Percentiles rank a stretch among this genome's conserved stretches.
These are phyloP conservation scores for Acheta domesticus DNA, from an alignment of 2,888 invertebrate species.

Conservation along the genomic window DNA sequence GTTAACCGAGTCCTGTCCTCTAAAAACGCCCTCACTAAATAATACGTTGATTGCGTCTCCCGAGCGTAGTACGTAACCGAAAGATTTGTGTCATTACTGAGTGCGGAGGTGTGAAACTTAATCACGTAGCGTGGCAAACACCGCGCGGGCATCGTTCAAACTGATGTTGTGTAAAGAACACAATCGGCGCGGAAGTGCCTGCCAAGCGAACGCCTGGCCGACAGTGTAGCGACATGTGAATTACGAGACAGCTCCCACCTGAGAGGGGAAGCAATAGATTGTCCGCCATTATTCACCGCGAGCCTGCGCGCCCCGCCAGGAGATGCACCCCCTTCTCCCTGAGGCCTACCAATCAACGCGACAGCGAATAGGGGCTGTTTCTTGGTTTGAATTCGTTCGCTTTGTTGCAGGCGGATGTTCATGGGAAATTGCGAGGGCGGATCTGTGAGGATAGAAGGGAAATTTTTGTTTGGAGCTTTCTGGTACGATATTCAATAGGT, in stretches of 20 bases:
- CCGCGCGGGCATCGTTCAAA: background rate
- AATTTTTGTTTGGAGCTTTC: too few species aligned
- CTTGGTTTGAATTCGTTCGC: background rate
- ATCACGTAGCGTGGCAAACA: too few species aligned
- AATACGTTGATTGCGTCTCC: too few species aligned
- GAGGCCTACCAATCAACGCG: background rate
- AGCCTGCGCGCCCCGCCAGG: background rate
- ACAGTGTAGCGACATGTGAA: background rate
- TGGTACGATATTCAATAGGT: too few species aligned
- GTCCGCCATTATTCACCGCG: conserved; percentile 6
- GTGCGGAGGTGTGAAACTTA: too few species aligned
- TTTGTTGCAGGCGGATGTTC: background rate
- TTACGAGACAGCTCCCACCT: background rate
- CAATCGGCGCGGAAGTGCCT: background rate
- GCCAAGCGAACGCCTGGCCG: background rate
- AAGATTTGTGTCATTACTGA: too few species aligned
- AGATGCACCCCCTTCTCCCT: background rate
- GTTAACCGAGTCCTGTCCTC: too few species aligned
- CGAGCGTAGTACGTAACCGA: too few species aligned
- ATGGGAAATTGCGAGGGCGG: too few species aligned
- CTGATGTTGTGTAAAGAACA: background rate
- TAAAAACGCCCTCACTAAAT: too few species aligned
- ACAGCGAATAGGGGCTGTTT: background rate
- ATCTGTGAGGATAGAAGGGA: too few species aligned
- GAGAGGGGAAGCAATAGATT: background rate